phyloP scores from a whole-genome alignment of 2,797 vertebrate species.

The Micropoecilia bifurca region DNA sequence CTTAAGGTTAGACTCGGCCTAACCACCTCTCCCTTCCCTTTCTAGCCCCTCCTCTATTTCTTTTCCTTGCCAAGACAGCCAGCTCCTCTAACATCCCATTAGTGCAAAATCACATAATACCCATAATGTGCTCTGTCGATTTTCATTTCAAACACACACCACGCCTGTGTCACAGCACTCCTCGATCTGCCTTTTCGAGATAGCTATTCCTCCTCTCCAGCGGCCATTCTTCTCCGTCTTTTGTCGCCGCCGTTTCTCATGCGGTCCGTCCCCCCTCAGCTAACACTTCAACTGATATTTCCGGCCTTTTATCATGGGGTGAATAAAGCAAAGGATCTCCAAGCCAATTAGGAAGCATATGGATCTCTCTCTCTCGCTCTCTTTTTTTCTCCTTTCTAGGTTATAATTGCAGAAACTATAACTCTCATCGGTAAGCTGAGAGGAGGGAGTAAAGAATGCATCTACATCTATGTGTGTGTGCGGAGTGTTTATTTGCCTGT shows the following conservation, averaged over 20 bases:
- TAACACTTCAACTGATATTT: conserved; percentile 38
- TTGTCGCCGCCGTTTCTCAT: conserved; percentile 53
- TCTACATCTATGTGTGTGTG: neutral
- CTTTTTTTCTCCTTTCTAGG: neutral
- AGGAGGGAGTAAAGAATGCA: neutral
- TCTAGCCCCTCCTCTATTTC: neutral
- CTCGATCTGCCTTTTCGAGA: conserved; percentile 32
- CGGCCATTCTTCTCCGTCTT: conserved; percentile 51
- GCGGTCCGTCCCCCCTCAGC: conserved; percentile 31
- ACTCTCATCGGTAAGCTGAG: neutral
- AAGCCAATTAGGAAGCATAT: conserved; percentile 16
- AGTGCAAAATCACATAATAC: conserved; percentile 58
- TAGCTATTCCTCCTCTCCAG: conserved; percentile 42
- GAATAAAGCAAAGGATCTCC: conserved; percentile 21
- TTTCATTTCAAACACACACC: conserved; percentile 41
- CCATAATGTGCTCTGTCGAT: conserved; percentile 47
- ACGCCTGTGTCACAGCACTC: conserved; percentile 10
- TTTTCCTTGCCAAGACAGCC: conserved; percentile 25
- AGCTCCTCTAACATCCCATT: conserved; percentile 43
- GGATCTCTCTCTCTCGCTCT: neutral
- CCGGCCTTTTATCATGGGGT: conserved; percentile 21
- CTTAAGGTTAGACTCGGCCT: conserved; percentile 13
- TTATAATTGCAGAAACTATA: conserved; percentile 7
- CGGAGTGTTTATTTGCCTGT: conserved; percentile 23
- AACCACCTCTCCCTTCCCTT: neutral